Base-by-base conservation (phyloP, 2,113 vertebrate species). In the Cercocebus atys region DNA sequence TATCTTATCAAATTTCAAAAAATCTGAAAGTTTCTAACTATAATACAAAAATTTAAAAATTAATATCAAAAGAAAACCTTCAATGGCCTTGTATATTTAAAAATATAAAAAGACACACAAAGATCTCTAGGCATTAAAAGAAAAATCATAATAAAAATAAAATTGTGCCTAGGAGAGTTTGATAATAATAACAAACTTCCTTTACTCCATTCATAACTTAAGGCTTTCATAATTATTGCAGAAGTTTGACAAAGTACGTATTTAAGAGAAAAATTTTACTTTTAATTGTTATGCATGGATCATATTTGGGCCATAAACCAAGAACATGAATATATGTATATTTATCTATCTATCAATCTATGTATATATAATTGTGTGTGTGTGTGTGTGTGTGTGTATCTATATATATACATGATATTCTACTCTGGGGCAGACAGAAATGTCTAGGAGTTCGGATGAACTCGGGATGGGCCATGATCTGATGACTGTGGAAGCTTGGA, bases 401-500 rank as follows among this genome's bases (percentile, higher is more conserved):
- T 45, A 1, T 14, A 23, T 50, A 27, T 20, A 32, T 45, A 47
- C 43, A 78, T 1, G 25, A 75, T 45, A 45, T 20, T 78, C 27
- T 70, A 25, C 23, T 40, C 11, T 66, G 70, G 12, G 22, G 5
- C n/a, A 2, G 32, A 3, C 4, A 57, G 20, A 32, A 86, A 50
- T 32, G 16, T 12, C 43, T 76, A 32, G 55, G 64, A 40, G 18
- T 40, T 38, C 20, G 2, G 8, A 30, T 25, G 18, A 66, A 43
- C 23, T 3, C 40, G 30, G 85, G 40, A 52, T 0, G 11, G 8
- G 35, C 6, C 38, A 7, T 27, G 3, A 68, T 3, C 0, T 22
- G 68, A 22, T n/a, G 20, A 30, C 6, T 3, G 1, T 18, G 2
- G 30, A 59, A 38, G 23, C 32, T 20, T 18, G 22, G 14, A 75